Evolutionary conservation across 1,140 invertebrate species (phyloP), one percentile per base, ranked within the genome.

Genomic region (Anagrus nilaparvatae): DNA sequence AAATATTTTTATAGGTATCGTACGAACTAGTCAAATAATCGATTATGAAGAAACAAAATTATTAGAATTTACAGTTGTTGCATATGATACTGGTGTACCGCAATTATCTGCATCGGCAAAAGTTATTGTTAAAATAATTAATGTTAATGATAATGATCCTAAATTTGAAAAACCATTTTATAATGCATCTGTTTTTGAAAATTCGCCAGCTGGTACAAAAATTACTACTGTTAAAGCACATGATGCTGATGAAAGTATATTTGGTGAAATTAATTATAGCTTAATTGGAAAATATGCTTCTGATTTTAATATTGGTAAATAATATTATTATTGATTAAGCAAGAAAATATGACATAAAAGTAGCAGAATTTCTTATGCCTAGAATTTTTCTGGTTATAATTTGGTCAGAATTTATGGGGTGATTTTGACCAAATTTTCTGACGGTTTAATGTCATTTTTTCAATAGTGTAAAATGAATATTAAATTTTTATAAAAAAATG

Each of bases 81-180:
- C 85, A 1, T 82, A 77, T 49, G 91, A 94, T 64, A 79, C 80
- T 1, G 89, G 89, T 9, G 74, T 88, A 0, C 90, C 91, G 2
- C 80, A 84, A 51, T 66, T 84, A 30, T 81, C 79, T 6, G 75
- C 86, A 0, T 73, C 77, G 1, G 84, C 87, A 0, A 70, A 75
- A 12, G 77, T 96, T 4, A 74, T 69, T 6, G 81, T 93, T 0
- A 77, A 80, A 27, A 75, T 95, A 10, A 71, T 81, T 16, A 93
- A 93, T 56, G 74, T 89, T 1, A 95, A 95, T 53, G 89, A 94
- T 55, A 84, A 88, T 52, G 76, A 80, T 59, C 90, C 90, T 0
- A 69, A 76, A 27, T 95, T 93, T 55, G 69, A 72, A 12, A 61
- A 73, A 36, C 64, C 76, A 56, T 51, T 65, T 6, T 93, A 93